These are phyloP conservation scores for Ennomos erosarius DNA, from an alignment of 2,888 invertebrate species.

Conservation along the genomic window DNA sequence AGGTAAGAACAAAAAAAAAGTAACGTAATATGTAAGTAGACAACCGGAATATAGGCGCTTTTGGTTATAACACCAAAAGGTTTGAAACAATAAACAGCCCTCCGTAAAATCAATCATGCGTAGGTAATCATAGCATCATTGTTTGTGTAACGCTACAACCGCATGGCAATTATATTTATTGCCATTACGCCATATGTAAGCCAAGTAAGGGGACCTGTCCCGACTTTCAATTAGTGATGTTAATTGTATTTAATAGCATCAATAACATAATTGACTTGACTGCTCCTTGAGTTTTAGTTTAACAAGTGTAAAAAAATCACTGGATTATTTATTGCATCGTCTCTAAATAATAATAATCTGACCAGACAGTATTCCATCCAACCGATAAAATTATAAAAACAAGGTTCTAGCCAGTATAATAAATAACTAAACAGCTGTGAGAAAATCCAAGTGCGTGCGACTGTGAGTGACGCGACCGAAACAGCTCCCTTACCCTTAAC, in stretches of 20 bases:
- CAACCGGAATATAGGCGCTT: no score
- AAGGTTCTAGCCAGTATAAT: background rate
- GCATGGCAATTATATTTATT: conserved; percentile 43
- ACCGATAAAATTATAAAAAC: no score
- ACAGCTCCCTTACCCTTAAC: conserved; percentile 43
- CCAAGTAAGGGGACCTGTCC: conserved; percentile 32
- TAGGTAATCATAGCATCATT: conserved; percentile 42
- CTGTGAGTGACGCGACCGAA: conserved; percentile 56
- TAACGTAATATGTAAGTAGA: no score
- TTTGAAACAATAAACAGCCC: conserved; percentile 35
- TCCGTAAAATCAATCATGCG: conserved; percentile 50
- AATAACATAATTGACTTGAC: conserved; percentile 7
- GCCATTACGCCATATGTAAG: conserved; percentile 64
- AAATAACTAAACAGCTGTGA: conserved; percentile 51
- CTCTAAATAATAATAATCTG: no score
- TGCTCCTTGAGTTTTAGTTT: no score
- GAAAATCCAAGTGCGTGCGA: conserved; percentile 61
- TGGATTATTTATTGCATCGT: no score
- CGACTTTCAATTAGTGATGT: conserved; percentile 5
- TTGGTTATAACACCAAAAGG: conserved; percentile 20
- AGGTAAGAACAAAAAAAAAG: no score
- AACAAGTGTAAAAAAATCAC: no score
- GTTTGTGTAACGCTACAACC: conserved; percentile 33
- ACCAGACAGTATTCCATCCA: no score
- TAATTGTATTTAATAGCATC: conserved; percentile 23